Conservation (phyloP, 2,797 vertebrate species). For the Myotis pilosus region DNA sequence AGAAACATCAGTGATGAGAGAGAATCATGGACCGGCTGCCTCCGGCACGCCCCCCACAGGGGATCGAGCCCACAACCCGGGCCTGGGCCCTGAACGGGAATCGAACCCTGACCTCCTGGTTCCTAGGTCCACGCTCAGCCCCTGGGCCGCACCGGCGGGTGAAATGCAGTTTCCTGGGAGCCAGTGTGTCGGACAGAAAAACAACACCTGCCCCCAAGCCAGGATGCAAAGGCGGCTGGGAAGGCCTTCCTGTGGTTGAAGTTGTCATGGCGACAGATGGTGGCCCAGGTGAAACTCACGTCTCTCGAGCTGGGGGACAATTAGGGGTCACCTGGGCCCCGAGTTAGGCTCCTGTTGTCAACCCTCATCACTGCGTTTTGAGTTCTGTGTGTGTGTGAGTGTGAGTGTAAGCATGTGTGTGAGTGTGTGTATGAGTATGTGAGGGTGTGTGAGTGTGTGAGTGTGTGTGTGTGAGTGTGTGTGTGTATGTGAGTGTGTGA, state of each 20-base stretch:
- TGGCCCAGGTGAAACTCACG: neutral
- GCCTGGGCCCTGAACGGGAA: no score
- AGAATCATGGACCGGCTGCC: no score
- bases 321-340: neutral
- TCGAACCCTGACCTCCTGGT: no score
- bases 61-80: no score
- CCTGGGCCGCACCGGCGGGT: neutral
- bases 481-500: no score
- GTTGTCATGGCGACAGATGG: neutral
- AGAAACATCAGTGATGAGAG: no score
- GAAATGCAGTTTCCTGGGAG: neutral
- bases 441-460: no score
- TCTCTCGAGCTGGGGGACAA: neutral
- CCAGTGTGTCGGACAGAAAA: neutral
- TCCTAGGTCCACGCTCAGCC: fast-evolving
- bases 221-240: neutral
- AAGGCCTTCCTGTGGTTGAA: neutral
- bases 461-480: no score
- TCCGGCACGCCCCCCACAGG: no score
- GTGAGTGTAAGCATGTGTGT: no score
- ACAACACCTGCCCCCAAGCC: neutral
- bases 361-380: fast-evolving
- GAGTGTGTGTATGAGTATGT: no score
- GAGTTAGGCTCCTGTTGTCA: neutral
- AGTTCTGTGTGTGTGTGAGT: neutral